Evolutionary conservation across 1,140 invertebrate genomes (phyloP).

Genomic region (Acromyrmex echinatior): DNA sequence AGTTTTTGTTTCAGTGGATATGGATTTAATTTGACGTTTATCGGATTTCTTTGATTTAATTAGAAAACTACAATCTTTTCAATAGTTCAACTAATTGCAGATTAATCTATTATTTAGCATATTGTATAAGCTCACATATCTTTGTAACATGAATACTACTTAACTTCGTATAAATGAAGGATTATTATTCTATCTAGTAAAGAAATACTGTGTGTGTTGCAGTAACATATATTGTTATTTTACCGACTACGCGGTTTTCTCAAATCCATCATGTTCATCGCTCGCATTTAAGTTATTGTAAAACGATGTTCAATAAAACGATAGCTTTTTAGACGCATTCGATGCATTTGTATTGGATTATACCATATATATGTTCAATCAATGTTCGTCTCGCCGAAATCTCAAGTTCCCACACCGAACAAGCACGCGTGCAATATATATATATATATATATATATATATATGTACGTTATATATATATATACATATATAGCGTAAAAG

Average conservation of each 20-base stretch:
- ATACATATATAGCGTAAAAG: too few relatives aligned
- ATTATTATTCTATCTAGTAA: conserved; percentile 27
- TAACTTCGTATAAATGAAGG: not conserved
- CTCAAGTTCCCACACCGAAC: not conserved
- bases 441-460: too few relatives aligned
- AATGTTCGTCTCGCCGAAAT: conserved; percentile 22
- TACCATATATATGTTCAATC: not conserved
- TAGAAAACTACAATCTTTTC: conserved; percentile 13
- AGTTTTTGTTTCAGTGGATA: conserved; percentile 32
- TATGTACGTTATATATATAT: too few relatives aligned
- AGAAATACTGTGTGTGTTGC: not conserved
- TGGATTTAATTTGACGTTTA: not conserved
- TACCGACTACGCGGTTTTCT: not conserved
- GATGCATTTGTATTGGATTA: not conserved
- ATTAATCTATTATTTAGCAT: conserved; percentile 3
- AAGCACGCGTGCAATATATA: not conserved
- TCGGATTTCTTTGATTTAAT: conserved; percentile 21
- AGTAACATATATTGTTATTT: not conserved
- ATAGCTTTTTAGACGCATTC: not conserved
- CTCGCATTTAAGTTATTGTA: conserved; percentile 28
- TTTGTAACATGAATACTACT: not conserved
- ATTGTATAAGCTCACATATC: not conserved
- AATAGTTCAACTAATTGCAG: not conserved
- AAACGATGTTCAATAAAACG: conserved; percentile 38
- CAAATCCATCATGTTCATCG: conserved; percentile 14